Evolutionary conservation across 1,140 invertebrate genomes (phyloP), one percentile per base, ranked within the genome.

Genomic region (Heliothis virescens): DNA sequence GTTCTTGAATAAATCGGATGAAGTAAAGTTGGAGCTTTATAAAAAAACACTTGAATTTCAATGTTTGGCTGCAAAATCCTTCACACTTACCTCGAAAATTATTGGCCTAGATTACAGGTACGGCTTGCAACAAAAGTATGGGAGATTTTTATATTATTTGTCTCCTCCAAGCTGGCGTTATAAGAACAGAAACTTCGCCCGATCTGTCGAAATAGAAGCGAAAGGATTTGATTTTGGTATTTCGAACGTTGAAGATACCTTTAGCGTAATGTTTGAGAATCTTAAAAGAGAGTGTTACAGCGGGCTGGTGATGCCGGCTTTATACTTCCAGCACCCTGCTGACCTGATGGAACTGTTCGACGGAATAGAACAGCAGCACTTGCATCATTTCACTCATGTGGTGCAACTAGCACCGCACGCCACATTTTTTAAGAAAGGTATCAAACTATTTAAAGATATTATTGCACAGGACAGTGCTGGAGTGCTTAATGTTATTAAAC

Each of bases 121-220:
- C 94, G 87, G 95, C 48, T 92, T 95, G 26, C 95, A 95, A 53
- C 96, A 96, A 87, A 95, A 96, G 88, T 97, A 96, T 88, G 96
- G 96, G 73, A 95, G 95, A 83, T 96, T 96, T 89, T 90, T 97
- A n/a, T 96, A 95, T 85, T 95, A 95, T 82, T 86, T 96, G 4
- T 96, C 96, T 48, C 96, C 96, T n/a, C 93, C 95, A 52, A 88
- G 87, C 12, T 96, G 96, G 96, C 92, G 95, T 12, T 83, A 86
- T 26, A 86, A 93, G 71, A 89, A 96, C 48, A 91, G 93, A 80
- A 87, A 92, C 60, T 94, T 94, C 81, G 93, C 93, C 15, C 86
- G 79, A 53, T 94, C 92, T 7, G 74, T 92, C 13, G 93, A 94
- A 85, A 94, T 94, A 78, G 91, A 93, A 87, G 87, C 86, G 1